Percentiles rank a stretch among this genome's conserved stretches.
Evolutionary conservation across 2,888 invertebrate species (phyloP).

Genomic region (Nebria salina): DNA sequence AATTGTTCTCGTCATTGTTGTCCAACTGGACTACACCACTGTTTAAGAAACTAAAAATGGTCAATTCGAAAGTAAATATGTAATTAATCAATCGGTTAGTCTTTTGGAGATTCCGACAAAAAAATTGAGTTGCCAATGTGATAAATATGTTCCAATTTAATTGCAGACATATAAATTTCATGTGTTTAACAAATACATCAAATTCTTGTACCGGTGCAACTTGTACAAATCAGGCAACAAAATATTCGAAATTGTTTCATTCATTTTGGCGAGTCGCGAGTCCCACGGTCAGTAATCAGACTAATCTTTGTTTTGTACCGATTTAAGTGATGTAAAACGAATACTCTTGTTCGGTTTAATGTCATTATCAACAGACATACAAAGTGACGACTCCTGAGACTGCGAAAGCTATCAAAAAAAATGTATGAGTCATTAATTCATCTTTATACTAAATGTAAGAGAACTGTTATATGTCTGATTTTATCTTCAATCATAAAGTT

Average conservation of each 20-base stretch:
- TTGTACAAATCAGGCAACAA: not conserved
- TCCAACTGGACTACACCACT: too few relatives aligned
- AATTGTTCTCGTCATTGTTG: too few relatives aligned
- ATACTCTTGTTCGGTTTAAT: constrained; percentile 56
- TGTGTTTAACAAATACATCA: constrained; percentile 3
- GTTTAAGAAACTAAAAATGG: not conserved
- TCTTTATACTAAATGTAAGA: too few relatives aligned
- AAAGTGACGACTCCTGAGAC: not conserved
- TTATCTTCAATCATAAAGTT: not conserved
- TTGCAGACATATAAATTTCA: constrained; percentile 19
- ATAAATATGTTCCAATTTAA: constrained; percentile 11
- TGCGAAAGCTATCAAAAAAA: constrained; percentile 3
- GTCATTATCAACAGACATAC: constrained; percentile 52
- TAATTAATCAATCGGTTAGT: not conserved
- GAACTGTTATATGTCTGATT: not conserved
- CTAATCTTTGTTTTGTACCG: constrained; percentile 19
- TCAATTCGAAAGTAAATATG: not conserved
- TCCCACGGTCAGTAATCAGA: constrained; percentile 14
- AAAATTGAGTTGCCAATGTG: not conserved
- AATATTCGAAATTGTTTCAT: not conserved
- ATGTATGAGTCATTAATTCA: not conserved
- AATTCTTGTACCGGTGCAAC: not conserved
- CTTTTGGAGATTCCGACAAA: not conserved
- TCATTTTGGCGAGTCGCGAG: constrained; percentile 6
- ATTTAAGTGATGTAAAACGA: constrained; percentile 52